These are phyloP conservation scores for Menura novaehollandiae DNA, from an alignment of 2,113 vertebrate genomes.

Conservation along the genomic window DNA sequence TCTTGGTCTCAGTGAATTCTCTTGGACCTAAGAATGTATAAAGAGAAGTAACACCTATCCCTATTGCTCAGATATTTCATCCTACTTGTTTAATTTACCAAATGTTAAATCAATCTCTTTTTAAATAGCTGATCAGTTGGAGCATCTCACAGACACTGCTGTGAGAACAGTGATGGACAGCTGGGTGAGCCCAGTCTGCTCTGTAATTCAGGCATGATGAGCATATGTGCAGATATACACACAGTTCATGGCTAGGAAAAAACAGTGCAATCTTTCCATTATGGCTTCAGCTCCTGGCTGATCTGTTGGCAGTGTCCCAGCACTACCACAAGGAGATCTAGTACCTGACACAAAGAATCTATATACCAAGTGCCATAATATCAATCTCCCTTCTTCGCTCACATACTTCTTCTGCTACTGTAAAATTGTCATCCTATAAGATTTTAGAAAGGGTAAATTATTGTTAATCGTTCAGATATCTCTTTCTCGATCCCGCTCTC, in stretches of 20 bases:
- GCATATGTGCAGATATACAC: background rate
- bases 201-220: background rate
- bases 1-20: background rate
- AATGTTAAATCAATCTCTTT: background rate
- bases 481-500: background rate
- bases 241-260: rapidly evolving
- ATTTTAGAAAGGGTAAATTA: background rate
- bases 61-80: background rate
- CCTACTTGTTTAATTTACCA: background rate
- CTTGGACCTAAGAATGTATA: background rate
- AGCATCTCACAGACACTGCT: background rate
- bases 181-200: background rate
- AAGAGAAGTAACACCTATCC: background rate
- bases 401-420: background rate
- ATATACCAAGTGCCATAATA: background rate
- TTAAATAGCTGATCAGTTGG: background rate
- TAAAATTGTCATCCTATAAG: background rate
- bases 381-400: background rate
- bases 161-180: background rate
- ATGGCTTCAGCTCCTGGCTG: background rate
- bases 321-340: background rate
- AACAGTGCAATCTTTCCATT: background rate
- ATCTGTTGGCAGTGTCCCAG: background rate
- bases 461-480: background rate
- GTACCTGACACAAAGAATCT: background rate